A percentile compares a stretch with the other conserved stretches of the same genome.
Evolutionary conservation across 2,113 vertebrate genomes (phyloP).

Genomic region (Tenebrosternarchus preto): DNA sequence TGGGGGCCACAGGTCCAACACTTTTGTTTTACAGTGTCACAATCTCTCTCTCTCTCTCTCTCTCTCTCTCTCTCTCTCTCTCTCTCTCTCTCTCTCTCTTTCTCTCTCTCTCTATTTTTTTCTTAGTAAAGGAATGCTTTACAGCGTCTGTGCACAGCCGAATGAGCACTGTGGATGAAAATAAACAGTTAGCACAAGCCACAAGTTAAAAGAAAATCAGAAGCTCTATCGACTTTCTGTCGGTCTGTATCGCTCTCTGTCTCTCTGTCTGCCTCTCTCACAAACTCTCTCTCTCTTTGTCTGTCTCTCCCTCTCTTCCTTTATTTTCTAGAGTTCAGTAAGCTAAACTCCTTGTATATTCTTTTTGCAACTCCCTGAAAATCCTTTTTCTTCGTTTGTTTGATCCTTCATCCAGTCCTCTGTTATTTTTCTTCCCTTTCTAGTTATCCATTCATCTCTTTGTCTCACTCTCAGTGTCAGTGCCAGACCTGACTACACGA

Average conservation of each 20-base stretch:
- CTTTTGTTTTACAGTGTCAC: not conserved
- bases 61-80: not conserved
- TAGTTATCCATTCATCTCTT: constrained; percentile 41
- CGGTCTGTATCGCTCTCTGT: constrained; percentile 10
- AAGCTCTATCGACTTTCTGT: constrained; percentile 24
- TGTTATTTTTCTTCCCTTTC: constrained; percentile 33
- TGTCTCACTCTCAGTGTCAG: constrained; percentile 61
- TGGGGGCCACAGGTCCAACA: not conserved
- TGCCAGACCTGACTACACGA: constrained; percentile 68
- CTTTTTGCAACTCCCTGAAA: not conserved
- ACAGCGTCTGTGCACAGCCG: not conserved
- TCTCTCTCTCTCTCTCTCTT: not conserved
- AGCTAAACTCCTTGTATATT: not conserved
- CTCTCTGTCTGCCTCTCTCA: not conserved
- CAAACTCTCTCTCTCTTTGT: not conserved
- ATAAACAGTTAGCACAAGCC: constrained; percentile 19
- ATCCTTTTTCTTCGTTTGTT: not conserved
- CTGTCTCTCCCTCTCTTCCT: not conserved
- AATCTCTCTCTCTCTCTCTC: not conserved
- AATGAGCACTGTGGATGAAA: not conserved
- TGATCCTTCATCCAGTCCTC: not conserved
- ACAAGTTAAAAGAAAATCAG: constrained; percentile 29
- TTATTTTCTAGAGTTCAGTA: not conserved
- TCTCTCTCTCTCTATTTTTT: not conserved
- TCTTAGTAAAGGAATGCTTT: not conserved